A percentile compares a stretch with the other conserved stretches of the same genome.
Conservation (phyloP, 2,888 invertebrate species). For the Leptopilina myrica region DNA sequence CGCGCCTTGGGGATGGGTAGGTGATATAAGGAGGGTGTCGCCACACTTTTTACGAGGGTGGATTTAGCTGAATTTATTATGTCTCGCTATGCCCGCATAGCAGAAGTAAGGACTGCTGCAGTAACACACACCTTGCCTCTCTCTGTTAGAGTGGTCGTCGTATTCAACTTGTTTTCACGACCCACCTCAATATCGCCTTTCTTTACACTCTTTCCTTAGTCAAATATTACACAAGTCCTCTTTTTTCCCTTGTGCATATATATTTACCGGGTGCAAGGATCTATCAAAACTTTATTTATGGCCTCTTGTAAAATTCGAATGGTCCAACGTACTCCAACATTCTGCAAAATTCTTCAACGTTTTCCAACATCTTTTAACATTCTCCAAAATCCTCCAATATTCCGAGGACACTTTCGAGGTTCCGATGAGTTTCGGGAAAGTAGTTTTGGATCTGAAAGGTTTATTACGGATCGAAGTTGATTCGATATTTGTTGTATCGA, state of each 20-base stretch:
- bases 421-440: background rate
- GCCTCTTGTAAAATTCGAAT: constrained; percentile 1
- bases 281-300: constrained; percentile 1
- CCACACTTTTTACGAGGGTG: constrained; percentile 36
- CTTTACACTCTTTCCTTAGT: background rate
- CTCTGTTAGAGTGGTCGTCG: background rate
- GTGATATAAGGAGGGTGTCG: constrained; percentile 21
- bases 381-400: background rate
- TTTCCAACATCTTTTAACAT: too few relatives aligned
- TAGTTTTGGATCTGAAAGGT: too few relatives aligned
- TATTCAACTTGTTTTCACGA: constrained; percentile 31
- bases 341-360: background rate
- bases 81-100: constrained; percentile 12
- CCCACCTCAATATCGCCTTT: constrained; percentile 7
- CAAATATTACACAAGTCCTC: background rate
- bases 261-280: background rate
- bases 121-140: constrained; percentile 5
- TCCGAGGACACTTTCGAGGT: background rate
- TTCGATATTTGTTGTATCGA: too few relatives aligned
- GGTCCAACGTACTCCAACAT: background rate
- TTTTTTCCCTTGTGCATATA: background rate
- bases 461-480: too few relatives aligned
- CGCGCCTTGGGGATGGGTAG: background rate
- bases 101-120: constrained; percentile 21
- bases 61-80: constrained; percentile 38